Evolutionary conservation across 2,113 vertebrate genomes (phyloP), one percentile per base, ranked within the genome.

Genomic region (Grallaria varia): DNA sequence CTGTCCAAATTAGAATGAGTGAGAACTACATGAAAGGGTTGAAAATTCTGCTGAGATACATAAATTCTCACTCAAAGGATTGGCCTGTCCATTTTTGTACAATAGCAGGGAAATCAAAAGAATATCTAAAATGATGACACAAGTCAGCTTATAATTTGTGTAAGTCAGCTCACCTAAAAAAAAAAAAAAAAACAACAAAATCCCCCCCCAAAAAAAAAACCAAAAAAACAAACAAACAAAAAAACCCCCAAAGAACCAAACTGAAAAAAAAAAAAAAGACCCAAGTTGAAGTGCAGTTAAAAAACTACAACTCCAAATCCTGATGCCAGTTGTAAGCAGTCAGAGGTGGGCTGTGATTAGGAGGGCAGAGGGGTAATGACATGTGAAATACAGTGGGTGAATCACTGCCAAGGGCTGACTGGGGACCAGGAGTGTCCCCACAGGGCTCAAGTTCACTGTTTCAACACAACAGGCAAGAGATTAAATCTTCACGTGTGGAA

Each of bases 11-110:
- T 74, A 64, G 59, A 84, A 71, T 0, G 0, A 58, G 21, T 44
- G 19, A 80, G 83, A 90, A 24, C 24, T 49, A 24, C 60, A 80
- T 64, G 44, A 93, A 88, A 88, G 22, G 10, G 28, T 71, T 62
- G 35, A 77, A 90, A 91, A 94, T 73, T 91, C 90, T 86, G 67
- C 74, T 67, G 82, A 85, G 8, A 39, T 33, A 7, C 8, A 15
- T 20, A 59, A 47, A 44, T 79, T 67, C 30, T 71, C 33, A 35
- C 67, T 56, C 50, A n/a, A 18, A 67, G 25, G 63, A 6, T 3
- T 86, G 71, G 28, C 42, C 71, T 90, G 47, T 33, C 59, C 3
- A 0, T 74, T 91, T 33, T 71, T 84, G 62, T 64, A 8, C 45
- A 84, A 67, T 27, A 50, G 35, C 22, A 71, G 47, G 8, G 63